Percentiles rank a stretch among this genome's conserved stretches.
phyloP scores from a whole-genome alignment of 2,113 vertebrate genomes.

The Peromyscus californicus region DNA sequence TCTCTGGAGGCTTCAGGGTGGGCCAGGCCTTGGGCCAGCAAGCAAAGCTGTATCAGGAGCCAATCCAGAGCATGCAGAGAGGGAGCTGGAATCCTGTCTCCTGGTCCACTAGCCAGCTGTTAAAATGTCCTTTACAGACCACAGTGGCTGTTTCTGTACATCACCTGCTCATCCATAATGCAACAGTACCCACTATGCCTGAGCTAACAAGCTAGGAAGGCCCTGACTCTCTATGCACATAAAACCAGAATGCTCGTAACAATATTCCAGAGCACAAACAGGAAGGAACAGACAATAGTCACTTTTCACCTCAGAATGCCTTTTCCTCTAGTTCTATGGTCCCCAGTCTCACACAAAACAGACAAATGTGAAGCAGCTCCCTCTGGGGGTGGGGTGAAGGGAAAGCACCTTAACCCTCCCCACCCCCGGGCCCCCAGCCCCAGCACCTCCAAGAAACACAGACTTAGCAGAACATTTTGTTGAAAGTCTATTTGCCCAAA shows the following conservation, averaged over 20 bases:
- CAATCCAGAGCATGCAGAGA: not conserved
- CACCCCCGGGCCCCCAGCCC: not conserved
- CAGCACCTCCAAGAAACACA: not conserved
- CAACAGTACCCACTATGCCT: not conserved
- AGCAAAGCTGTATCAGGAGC: not conserved
- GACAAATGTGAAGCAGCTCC: not conserved
- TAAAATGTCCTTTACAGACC: not conserved
- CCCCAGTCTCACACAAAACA: not conserved
- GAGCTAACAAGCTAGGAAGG: conserved; percentile 24
- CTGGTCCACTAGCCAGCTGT: not conserved
- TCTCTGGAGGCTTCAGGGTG: not conserved
- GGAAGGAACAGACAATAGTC: not conserved
- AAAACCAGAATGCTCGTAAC: not conserved
- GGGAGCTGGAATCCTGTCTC: not conserved
- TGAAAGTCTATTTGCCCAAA: not conserved
- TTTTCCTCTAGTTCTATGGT: not conserved
- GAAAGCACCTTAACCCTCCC: not conserved
- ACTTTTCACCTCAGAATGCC: not conserved
- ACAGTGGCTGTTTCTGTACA: not conserved
- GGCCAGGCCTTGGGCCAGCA: not conserved
- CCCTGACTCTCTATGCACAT: not conserved
- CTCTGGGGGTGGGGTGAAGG: not conserved
- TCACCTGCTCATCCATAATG: not conserved
- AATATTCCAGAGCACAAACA: not conserved
- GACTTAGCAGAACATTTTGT: not conserved